Evolutionary conservation across 2,797 vertebrate genomes (phyloP).

Genomic region (Hylomyscus alleni): DNA sequence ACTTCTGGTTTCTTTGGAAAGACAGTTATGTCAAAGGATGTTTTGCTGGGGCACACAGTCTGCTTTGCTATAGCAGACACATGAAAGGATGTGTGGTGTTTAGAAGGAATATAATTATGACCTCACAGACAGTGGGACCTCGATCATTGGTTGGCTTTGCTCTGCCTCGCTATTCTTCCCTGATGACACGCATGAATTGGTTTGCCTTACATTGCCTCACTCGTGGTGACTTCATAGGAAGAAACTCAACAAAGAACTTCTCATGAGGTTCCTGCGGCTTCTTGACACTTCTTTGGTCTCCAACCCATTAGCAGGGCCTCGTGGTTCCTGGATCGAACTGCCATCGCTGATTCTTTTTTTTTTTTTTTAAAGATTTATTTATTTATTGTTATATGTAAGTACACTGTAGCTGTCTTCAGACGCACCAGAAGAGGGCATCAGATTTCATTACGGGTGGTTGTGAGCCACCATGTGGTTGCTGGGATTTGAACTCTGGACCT

Average conservation of each 20-base stretch:
- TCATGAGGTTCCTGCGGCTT: not conserved
- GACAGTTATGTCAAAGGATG: not conserved
- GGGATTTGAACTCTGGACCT: no score
- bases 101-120: not conserved
- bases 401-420: no score
- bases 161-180: not conserved
- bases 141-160: not conserved
- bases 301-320: not conserved
- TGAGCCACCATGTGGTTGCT: no score
- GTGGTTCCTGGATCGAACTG: not conserved
- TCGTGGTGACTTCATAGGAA: not conserved
- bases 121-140: not conserved
- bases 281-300: not conserved
- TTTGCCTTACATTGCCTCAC: not conserved
- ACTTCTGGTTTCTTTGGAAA: not conserved
- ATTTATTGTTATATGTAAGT: no score
- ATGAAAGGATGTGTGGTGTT: not conserved
- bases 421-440: no score
- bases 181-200: not conserved
- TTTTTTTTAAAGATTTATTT: no score
- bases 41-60: not conserved
- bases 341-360: no score
- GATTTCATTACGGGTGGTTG: no score
- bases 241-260: not conserved
- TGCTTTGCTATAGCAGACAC: not conserved